Evolutionary conservation across 2,797 vertebrate genomes (phyloP).

Genomic region (Tragopan temminckii): DNA sequence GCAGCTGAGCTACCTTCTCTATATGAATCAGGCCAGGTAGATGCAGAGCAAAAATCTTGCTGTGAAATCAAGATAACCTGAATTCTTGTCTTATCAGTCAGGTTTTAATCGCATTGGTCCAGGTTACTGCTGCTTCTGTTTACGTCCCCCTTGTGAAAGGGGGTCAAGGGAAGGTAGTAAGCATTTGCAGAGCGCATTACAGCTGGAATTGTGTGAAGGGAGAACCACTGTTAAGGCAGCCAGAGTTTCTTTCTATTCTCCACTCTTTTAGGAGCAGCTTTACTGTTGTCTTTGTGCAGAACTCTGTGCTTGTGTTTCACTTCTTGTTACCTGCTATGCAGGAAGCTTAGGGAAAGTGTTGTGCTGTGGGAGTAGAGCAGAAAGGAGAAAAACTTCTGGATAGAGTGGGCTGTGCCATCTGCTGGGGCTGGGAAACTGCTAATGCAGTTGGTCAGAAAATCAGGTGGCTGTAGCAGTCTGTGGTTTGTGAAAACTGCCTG

Average conservation of each 20-base stretch:
- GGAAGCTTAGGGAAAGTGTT: fast-evolving
- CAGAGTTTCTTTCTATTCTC: fast-evolving
- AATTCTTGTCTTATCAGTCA: background rate
- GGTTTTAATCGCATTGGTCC: background rate
- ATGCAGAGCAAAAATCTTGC: background rate
- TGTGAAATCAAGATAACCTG: background rate
- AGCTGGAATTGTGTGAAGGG: background rate
- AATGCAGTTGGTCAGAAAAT: background rate
- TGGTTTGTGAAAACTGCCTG: background rate
- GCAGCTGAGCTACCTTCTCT: background rate
- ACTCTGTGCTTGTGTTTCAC: background rate
- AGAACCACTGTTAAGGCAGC: background rate
- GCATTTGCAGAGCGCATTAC: background rate
- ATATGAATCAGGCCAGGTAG: background rate
- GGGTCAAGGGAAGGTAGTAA: background rate
- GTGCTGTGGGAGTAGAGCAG: too few relatives aligned
- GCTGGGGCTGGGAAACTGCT: background rate
- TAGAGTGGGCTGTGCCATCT: background rate
- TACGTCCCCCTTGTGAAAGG: background rate
- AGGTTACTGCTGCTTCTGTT: background rate
- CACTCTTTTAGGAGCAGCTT: background rate
- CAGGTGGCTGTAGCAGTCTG: background rate
- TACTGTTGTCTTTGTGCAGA: background rate
- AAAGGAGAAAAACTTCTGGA: background rate
- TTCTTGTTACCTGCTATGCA: background rate